Conservation (phyloP, 2,797 vertebrate genomes). For the Labroides dimidiatus region DNA sequence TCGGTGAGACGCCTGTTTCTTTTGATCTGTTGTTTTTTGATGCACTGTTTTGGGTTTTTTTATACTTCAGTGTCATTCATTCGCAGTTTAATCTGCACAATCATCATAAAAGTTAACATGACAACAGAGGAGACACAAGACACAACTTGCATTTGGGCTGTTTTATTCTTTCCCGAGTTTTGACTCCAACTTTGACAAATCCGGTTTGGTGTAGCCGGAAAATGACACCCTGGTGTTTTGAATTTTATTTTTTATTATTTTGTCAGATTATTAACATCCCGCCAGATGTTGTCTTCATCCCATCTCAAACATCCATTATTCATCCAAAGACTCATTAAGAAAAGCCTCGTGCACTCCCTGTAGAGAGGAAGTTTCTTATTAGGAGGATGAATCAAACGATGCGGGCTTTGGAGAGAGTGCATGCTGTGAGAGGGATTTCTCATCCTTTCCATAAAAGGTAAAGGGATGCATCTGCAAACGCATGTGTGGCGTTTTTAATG, state of each 20-base stretch:
- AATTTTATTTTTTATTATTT: constrained; percentile 42
- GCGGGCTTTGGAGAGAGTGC: constrained; percentile 55
- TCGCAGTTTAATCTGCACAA: neutral
- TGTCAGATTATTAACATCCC: constrained; percentile 65
- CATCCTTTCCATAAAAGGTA: constrained; percentile 62
- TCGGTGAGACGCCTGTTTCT: too few species aligned
- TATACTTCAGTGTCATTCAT: neutral
- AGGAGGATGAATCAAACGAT: constrained; percentile 78
- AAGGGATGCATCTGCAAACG: constrained; percentile 53
- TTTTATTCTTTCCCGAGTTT: constrained; percentile 24
- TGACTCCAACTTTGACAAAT: constrained; percentile 41
- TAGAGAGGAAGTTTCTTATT: constrained; percentile 77
- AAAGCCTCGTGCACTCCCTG: constrained; percentile 61
- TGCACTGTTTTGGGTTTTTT: neutral
- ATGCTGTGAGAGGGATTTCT: constrained; percentile 58
- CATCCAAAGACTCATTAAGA: constrained; percentile 75
- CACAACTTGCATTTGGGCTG: constrained; percentile 58
- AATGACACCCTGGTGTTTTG: constrained; percentile 49
- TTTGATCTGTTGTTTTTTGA: too few species aligned
- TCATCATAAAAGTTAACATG: neutral
- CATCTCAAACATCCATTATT: constrained; percentile 67
- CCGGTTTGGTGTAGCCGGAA: constrained; percentile 29
- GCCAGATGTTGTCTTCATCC: constrained; percentile 71
- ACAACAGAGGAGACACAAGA: constrained; percentile 6
- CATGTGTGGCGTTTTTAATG: constrained; percentile 27